Conservation (phyloP, 1,140 invertebrate genomes). For the Drosophila grimshawi region DNA sequence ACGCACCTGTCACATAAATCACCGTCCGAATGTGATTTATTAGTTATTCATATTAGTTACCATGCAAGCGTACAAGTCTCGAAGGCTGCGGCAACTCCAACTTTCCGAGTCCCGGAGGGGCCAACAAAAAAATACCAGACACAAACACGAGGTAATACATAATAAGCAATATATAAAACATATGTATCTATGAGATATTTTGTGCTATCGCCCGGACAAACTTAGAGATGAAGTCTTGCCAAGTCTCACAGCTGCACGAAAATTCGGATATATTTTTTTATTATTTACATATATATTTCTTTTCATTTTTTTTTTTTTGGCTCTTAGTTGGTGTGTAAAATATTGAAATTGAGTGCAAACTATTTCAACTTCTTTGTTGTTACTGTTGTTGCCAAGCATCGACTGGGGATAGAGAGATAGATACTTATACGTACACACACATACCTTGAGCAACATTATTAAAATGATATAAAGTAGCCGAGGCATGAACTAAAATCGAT, state of each 20-base stretch:
- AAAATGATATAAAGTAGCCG: slow-evolving; percentile 79
- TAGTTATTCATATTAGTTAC: slow-evolving; percentile 82
- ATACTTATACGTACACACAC: slow-evolving; percentile 25
- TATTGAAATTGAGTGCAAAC: slow-evolving; percentile 83
- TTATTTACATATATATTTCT: slow-evolving; percentile 23
- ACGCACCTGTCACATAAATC: slow-evolving; percentile 82
- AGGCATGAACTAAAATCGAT: slow-evolving; percentile 63
- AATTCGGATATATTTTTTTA: slow-evolving; percentile 20
- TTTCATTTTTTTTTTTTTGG: slow-evolving; percentile 23
- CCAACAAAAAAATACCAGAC: slow-evolving; percentile 31
- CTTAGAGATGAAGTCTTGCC: slow-evolving; percentile 48
- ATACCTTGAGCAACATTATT: slow-evolving; percentile 72
- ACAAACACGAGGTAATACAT: slow-evolving; percentile 73
- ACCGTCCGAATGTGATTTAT: slow-evolving; percentile 78
- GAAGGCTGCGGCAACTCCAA: slow-evolving; percentile 25
- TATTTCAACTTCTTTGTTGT: slow-evolving; percentile 62
- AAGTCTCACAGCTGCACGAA: slow-evolving; percentile 57
- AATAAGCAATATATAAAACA: slow-evolving; percentile 74
- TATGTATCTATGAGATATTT: slow-evolving; percentile 73
- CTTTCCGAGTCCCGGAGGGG: slow-evolving; percentile 57
- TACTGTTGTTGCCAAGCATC: slow-evolving; percentile 32
- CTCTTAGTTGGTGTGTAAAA: slow-evolving; percentile 60
- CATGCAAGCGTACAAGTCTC: slow-evolving; percentile 43
- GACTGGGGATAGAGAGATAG: slow-evolving; percentile 28
- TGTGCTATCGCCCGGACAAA: slow-evolving; percentile 38